These are phyloP conservation scores for Muscicapa striata DNA, from an alignment of 2,797 vertebrate genomes.

Conservation along the genomic window DNA sequence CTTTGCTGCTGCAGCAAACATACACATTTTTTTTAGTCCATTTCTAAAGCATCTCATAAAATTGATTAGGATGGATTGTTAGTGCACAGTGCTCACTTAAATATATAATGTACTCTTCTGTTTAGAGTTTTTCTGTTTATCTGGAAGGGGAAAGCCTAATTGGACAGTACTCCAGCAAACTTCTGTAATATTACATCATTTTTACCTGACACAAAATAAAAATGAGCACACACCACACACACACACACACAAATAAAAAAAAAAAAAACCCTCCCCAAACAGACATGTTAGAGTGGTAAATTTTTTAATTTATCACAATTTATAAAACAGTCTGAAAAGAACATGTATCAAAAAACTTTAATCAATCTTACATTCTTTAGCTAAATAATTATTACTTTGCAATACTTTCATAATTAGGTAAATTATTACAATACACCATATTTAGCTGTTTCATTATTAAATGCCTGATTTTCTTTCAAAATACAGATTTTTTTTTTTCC, in stretches of 20 bases:
- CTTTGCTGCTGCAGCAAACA: neutral
- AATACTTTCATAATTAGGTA: neutral
- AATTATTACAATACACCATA: neutral
- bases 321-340: neutral
- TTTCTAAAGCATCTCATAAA: neutral
- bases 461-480: neutral
- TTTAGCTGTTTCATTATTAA: constrained; percentile 8
- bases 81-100: neutral
- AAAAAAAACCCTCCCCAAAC: neutral
- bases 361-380: neutral
- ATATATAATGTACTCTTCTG: neutral
- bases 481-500: neutral
- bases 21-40: neutral
- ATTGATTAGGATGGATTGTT: neutral
- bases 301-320: neutral
- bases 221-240: neutral
- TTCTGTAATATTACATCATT: neutral
- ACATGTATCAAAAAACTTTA: neutral
- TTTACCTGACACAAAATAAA: neutral
- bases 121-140: neutral
- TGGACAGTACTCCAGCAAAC: neutral
- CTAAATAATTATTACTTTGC: constrained; percentile 18
- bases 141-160: neutral
- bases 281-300: neutral
- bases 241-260: neutral